A percentile compares a stretch with the other conserved stretches of the same genome.
phyloP scores from a whole-genome alignment of 2,113 vertebrate genomes.

The Microcebus jonahi region DNA sequence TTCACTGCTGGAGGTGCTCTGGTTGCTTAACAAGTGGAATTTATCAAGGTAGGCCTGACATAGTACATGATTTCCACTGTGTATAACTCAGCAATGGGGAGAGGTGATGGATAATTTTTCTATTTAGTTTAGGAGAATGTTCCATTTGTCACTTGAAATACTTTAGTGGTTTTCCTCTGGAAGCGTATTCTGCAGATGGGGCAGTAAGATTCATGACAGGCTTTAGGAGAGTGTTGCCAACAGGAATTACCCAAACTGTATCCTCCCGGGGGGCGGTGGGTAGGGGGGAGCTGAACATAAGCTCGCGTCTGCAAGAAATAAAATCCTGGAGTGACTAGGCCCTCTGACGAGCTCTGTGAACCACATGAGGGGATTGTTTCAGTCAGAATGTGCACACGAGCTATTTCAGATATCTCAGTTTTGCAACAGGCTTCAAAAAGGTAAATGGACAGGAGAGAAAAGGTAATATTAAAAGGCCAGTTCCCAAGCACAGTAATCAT shows the following conservation, averaged over 20 bases:
- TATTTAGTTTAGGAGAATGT: constrained; percentile 61
- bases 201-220: constrained; percentile 55
- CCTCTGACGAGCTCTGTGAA: not conserved
- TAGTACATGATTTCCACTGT: constrained; percentile 25
- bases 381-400: not conserved
- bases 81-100: not conserved
- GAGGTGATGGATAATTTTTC: constrained; percentile 44
- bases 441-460: not conserved
- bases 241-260: constrained; percentile 44
- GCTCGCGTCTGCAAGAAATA: not conserved
- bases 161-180: constrained; percentile 67
- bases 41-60: constrained; percentile 50
- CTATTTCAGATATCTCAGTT: not conserved
- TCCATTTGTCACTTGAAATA: constrained; percentile 70
- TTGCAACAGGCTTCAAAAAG: not conserved
- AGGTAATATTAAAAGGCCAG: not conserved
- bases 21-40: not conserved
- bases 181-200: constrained; percentile 25
- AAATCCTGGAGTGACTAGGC: not conserved
- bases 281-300: not conserved
- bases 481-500: not conserved
- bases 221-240: constrained; percentile 18
- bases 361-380: not conserved
- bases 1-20: not conserved
- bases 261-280: not conserved